Conservation (phyloP, 1,140 invertebrate species). For the Bathynomus jamesi region DNA sequence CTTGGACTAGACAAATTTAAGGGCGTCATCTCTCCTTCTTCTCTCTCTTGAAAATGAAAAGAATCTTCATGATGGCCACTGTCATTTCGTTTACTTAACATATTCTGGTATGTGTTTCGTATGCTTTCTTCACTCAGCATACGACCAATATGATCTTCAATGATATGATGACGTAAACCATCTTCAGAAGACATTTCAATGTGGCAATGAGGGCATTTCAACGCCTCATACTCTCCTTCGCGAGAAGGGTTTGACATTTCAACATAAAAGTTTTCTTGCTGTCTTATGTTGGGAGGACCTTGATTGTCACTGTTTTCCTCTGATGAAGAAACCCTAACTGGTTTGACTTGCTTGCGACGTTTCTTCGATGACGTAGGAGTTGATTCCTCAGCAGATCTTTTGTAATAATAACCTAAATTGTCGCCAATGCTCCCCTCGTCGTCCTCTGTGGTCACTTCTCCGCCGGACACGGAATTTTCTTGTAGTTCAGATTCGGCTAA, state of each 20-base stretch:
- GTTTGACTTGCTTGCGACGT: slow-evolving; percentile 43
- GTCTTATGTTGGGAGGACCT: slow-evolving; percentile 10
- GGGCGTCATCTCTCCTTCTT: slow-evolving; percentile 19
- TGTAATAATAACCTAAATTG: slow-evolving; percentile 17
- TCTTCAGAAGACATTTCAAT: slow-evolving; percentile 18
- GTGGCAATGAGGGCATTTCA: slow-evolving; percentile 30
- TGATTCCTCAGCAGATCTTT: slow-evolving; percentile 10
- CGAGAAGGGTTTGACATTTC: slow-evolving; percentile 17
- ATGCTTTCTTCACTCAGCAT: slow-evolving; percentile 23
- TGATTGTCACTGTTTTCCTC: slow-evolving; percentile 28
- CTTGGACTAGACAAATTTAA: slow-evolving; percentile 31
- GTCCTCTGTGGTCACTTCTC: slow-evolving; percentile 32
- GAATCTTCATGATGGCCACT: background rate
- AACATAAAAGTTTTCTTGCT: slow-evolving; percentile 22
- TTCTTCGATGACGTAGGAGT: slow-evolving; percentile 39
- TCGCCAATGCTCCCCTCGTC: slow-evolving; percentile 30
- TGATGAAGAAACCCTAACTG: slow-evolving; percentile 41
- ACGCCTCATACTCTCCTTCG: slow-evolving; percentile 20
- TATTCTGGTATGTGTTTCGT: background rate
- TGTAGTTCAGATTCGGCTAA: background rate
- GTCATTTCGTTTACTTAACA: slow-evolving; percentile 1
- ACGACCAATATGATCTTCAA: slow-evolving; percentile 32
- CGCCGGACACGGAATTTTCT: slow-evolving; percentile 20
- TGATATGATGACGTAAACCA: slow-evolving; percentile 24
- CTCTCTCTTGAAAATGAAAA: slow-evolving; percentile 15